A percentile compares a stretch with the other conserved stretches of the same genome.
Evolutionary conservation across 2,888 invertebrate genomes (phyloP).

Genomic region (Leptothorax acervorum): DNA sequence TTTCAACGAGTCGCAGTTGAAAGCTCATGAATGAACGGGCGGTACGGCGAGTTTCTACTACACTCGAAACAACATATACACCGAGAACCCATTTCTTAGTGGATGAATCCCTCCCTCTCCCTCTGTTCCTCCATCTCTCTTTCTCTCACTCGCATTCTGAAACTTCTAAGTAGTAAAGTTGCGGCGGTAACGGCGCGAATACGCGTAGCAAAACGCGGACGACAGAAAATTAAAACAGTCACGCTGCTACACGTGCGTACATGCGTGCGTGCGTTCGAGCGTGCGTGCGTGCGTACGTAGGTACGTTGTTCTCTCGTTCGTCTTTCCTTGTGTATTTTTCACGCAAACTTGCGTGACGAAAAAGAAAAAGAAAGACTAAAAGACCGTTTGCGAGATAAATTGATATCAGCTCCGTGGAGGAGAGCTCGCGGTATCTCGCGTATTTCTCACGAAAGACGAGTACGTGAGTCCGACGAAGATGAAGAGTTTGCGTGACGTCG

Average conservation of each 20-base stretch:
- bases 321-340: conserved; percentile 28
- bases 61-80: conserved; percentile 69
- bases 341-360: conserved; percentile 30
- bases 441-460: conserved; percentile 50
- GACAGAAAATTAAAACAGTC: conserved; percentile 61
- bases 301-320: not conserved
- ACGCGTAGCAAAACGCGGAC: conserved; percentile 37
- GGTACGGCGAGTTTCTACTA: conserved; percentile 67
- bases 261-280: not conserved
- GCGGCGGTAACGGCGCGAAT: conserved; percentile 50
- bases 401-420: conserved; percentile 43
- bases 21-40: conserved; percentile 80
- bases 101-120: conserved; percentile 47
- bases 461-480: conserved; percentile 26
- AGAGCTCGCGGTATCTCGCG: conserved; percentile 55
- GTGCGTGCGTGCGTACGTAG: too few species aligned
- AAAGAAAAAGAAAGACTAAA: not conserved
- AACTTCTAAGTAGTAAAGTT: conserved; percentile 67
- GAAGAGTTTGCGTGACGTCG: conserved; percentile 53
- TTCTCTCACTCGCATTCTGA: conserved; percentile 52
- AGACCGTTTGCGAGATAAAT: conserved; percentile 38
- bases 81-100: conserved; percentile 69
- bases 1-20: conserved; percentile 75
- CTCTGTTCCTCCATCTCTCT: conserved; percentile 23
- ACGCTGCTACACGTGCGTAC: not conserved